Conservation (phyloP, 2,888 invertebrate species). For the Agonopterix arenella region DNA sequence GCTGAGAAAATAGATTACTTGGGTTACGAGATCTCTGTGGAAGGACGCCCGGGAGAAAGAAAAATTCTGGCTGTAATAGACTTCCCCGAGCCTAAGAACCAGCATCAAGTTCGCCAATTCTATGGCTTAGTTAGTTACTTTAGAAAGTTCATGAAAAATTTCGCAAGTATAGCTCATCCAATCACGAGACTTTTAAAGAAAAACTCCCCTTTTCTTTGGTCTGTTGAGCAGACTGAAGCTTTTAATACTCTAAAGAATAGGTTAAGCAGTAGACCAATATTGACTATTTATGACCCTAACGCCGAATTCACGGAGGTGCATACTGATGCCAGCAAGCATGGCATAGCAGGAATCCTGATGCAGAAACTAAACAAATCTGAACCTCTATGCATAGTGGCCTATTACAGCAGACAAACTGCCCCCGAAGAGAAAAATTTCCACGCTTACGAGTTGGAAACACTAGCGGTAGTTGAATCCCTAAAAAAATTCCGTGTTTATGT, state of each 20-base stretch:
- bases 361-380: background rate
- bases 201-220: background rate
- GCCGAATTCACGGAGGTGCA: background rate
- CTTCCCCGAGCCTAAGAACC: background rate
- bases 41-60: slow-evolving; percentile 1
- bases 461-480: slow-evolving; percentile 10
- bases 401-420: slow-evolving; percentile 19
- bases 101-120: background rate
- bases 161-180: background rate
- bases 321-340: background rate
- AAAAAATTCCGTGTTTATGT: slow-evolving; percentile 10
- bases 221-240: background rate
- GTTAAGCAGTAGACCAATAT: background rate
- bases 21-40: slow-evolving; percentile 2
- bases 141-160: background rate
- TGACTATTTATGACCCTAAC: background rate
- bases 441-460: slow-evolving; percentile 10
- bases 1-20: background rate
- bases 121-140: background rate
- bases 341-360: slow-evolving; percentile 2
- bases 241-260: background rate
- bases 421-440: slow-evolving; percentile 3
- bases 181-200: background rate
- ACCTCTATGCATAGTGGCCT: slow-evolving; percentile 13
- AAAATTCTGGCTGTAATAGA: background rate